Evolutionary conservation across 2,888 invertebrate species (phyloP).

Genomic region (Dorcus parallelipipedus): DNA sequence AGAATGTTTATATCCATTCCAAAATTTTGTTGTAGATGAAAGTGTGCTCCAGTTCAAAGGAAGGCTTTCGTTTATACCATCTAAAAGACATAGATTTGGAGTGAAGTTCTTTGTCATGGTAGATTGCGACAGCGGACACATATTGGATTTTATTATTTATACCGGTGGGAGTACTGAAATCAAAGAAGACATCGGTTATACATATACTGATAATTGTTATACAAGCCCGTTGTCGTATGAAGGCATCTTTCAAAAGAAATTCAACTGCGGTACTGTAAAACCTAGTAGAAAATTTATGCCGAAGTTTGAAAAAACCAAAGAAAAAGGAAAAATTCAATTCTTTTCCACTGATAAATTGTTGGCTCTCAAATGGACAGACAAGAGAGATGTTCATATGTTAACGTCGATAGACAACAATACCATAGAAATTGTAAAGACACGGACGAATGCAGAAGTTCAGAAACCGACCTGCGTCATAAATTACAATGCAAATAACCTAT

Average conservation of each 20-base stretch:
- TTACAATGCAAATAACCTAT: too few relatives aligned
- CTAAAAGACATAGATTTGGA: constrained; percentile 23
- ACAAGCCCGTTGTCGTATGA: constrained; percentile 23
- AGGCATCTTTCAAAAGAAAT: constrained; percentile 10
- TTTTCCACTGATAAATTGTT: constrained; percentile 19
- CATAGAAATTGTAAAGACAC: too few relatives aligned
- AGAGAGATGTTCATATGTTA: constrained; percentile 25
- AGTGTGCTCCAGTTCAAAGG: constrained; percentile 22
- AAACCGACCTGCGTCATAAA: too few relatives aligned
- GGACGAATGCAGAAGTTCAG: too few relatives aligned
- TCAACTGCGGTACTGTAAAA: constrained; percentile 29
- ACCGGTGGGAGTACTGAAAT: constrained; percentile 14
- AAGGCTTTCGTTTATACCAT: constrained; percentile 19
- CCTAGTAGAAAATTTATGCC: constrained; percentile 29
- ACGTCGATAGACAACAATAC: too few relatives aligned
- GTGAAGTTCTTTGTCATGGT: constrained; percentile 29
- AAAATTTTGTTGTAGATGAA: constrained; percentile 25
- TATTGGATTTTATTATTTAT: constrained; percentile 28
- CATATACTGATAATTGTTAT: constrained; percentile 32
- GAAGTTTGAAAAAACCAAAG: constrained; percentile 12
- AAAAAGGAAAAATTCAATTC: neutral
- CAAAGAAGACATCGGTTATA: constrained; percentile 12
- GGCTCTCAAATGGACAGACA: constrained; percentile 35
- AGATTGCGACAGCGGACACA: constrained; percentile 26
- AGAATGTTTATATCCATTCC: constrained; percentile 17